Evolutionary conservation across 2,797 vertebrate genomes (phyloP).

Genomic region (Rallus crepitans): DNA sequence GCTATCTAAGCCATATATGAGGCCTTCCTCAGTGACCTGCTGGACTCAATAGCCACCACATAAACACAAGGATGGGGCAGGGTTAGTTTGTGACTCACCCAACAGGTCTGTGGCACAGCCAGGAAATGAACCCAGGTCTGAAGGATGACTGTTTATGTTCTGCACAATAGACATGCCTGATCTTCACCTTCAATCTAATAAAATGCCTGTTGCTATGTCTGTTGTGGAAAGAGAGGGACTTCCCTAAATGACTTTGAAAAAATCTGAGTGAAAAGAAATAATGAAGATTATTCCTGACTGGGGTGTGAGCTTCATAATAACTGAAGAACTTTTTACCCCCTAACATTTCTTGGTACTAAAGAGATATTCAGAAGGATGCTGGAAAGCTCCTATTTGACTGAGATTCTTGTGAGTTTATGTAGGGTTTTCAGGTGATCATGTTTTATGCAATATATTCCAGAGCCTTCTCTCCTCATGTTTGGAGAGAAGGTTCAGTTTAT

Average conservation of each 20-base stretch:
- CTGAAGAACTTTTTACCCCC: background rate
- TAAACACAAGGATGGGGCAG: background rate
- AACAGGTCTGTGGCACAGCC: background rate
- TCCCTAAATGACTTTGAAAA: background rate
- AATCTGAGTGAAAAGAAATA: background rate
- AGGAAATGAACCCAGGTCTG: background rate
- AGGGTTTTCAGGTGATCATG: background rate
- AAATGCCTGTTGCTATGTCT: background rate
- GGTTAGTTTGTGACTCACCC: background rate
- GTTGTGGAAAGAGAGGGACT: background rate
- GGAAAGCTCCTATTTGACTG: background rate
- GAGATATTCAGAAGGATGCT: background rate
- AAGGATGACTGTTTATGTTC: background rate
- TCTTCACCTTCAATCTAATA: background rate
- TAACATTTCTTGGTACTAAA: background rate
- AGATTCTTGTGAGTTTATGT: background rate
- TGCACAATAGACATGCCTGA: background rate
- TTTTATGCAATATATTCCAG: background rate
- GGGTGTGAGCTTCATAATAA: background rate
- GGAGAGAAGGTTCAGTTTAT: background rate
- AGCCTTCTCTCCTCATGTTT: background rate
- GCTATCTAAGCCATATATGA: background rate
- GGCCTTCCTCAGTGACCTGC: background rate
- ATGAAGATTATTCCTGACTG: background rate
- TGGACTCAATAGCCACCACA: background rate